Evolutionary conservation across 2,797 vertebrate genomes (phyloP).

Genomic region (Cyprinodon diabolis): DNA sequence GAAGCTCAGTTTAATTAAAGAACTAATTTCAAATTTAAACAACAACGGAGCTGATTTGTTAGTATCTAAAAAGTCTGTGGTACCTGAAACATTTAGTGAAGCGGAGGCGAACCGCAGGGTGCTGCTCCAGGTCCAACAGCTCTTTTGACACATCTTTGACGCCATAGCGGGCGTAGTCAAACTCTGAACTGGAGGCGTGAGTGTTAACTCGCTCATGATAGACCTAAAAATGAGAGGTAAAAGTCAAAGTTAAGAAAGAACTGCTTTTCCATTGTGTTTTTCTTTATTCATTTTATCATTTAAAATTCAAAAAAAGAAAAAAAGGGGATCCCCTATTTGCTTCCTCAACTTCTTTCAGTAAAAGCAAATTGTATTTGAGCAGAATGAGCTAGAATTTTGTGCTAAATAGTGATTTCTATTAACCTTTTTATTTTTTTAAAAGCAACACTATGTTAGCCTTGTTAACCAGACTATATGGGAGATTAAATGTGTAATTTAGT

Average conservation of each 20-base stretch:
- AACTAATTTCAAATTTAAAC: not conserved
- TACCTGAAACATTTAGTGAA: constrained; percentile 86
- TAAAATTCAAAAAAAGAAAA: not conserved
- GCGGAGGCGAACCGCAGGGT: constrained; percentile 81
- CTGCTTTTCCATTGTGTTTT: not conserved
- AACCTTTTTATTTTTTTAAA: not conserved
- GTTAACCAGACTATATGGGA: no score
- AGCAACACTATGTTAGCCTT: no score
- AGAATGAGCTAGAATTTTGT: not conserved
- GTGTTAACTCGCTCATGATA: constrained; percentile 86
- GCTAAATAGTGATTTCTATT: not conserved
- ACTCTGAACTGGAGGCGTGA: constrained; percentile 83
- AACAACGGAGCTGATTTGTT: not conserved
- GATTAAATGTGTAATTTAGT: no score
- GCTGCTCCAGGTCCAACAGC: constrained; percentile 77
- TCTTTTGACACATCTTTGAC: constrained; percentile 85
- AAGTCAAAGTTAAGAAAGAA: not conserved
- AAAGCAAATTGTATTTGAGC: not conserved
- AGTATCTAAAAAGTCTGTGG: constrained; percentile 65
- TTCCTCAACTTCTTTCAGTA: not conserved
- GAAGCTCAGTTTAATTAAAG: not conserved
- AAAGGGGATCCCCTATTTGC: not conserved
- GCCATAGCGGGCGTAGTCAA: constrained; percentile 84
- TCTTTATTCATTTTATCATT: not conserved
- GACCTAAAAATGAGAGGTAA: constrained; percentile 70